Conservation (phyloP, 2,888 invertebrate species). For the Vesta saturnalis region DNA sequence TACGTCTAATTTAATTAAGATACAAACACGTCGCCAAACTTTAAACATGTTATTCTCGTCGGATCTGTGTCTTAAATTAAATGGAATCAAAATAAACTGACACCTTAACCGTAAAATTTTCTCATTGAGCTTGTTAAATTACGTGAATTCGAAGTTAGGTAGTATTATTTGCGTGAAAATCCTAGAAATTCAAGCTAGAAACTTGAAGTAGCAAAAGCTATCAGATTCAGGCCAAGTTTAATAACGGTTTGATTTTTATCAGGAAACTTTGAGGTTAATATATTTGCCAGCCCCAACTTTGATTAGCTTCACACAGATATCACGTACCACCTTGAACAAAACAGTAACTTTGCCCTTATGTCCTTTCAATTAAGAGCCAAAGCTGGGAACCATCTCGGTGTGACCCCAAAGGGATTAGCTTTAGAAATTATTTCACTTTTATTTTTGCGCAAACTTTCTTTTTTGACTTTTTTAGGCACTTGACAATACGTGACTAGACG, state of each 20-base stretch:
- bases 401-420: conserved; percentile 35
- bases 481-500: conserved; percentile 32
- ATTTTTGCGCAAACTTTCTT: conserved; percentile 32
- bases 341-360: conserved; percentile 40
- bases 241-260: conserved; percentile 42
- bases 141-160: conserved; percentile 30
- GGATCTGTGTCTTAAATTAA: conserved; percentile 11
- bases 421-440: conserved; percentile 37
- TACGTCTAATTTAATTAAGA: neutral
- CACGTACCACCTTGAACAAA: conserved; percentile 39
- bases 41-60: neutral
- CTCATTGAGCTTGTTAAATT: conserved; percentile 27
- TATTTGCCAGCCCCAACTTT: conserved; percentile 39
- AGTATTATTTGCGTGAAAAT: conserved; percentile 33
- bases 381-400: conserved; percentile 21
- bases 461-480: conserved; percentile 25
- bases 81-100: conserved; percentile 16
- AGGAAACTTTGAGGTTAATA: conserved; percentile 40
- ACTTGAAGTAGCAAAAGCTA: conserved; percentile 25
- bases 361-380: conserved; percentile 40
- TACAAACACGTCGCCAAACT: neutral
- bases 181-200: conserved; percentile 16
- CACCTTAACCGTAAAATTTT: conserved; percentile 21
- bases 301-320: conserved; percentile 40
- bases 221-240: conserved; percentile 38